A percentile compares a stretch with the other conserved stretches of the same genome.
Evolutionary conservation across 1,140 invertebrate species (phyloP).

Genomic region (Heterodera schachtii): DNA sequence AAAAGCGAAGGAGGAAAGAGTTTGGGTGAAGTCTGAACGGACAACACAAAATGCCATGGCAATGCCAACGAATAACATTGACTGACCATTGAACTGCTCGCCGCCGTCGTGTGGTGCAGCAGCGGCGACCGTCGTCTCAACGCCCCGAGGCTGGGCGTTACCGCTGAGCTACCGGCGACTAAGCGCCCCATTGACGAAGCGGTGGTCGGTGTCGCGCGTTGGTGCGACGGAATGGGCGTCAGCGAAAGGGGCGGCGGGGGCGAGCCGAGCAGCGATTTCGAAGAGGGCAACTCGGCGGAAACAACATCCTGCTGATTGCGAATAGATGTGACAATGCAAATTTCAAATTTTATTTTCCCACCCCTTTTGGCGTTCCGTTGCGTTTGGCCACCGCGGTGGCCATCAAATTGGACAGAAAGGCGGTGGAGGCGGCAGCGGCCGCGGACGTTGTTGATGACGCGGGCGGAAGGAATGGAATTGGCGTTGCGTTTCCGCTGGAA

Average conservation of each 20-base stretch:
- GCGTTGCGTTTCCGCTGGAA: background rate
- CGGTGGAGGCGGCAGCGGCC: constrained; percentile 34
- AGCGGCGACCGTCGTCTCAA: constrained; percentile 16
- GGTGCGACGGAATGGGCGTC: background rate
- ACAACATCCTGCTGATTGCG: background rate
- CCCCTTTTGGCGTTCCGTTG: constrained; percentile 20
- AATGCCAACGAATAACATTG: background rate
- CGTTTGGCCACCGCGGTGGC: constrained; percentile 23
- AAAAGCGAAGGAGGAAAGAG: constrained; percentile 15
- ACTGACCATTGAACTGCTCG: constrained; percentile 9
- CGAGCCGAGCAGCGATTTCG: constrained; percentile 29
- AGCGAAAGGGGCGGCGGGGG: constrained; percentile 20
- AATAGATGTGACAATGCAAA: no score
- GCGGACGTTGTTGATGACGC: constrained; percentile 3
- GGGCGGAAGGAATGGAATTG: constrained; percentile 21
- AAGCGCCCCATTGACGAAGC: constrained; percentile 19
- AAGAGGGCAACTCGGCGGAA: constrained; percentile 7
- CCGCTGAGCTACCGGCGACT: constrained; percentile 8
- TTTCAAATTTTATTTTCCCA: background rate
- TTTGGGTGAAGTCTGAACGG: constrained; percentile 18
- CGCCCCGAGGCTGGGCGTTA: constrained; percentile 32
- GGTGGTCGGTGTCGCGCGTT: constrained; percentile 14
- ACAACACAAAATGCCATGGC: background rate
- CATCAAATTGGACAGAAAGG: constrained; percentile 36
- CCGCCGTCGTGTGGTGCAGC: constrained; percentile 27